A percentile compares a stretch with the other conserved stretches of the same genome.
phyloP scores from a whole-genome alignment of 2,113 vertebrate genomes.

The Trematocara macrostoma region DNA sequence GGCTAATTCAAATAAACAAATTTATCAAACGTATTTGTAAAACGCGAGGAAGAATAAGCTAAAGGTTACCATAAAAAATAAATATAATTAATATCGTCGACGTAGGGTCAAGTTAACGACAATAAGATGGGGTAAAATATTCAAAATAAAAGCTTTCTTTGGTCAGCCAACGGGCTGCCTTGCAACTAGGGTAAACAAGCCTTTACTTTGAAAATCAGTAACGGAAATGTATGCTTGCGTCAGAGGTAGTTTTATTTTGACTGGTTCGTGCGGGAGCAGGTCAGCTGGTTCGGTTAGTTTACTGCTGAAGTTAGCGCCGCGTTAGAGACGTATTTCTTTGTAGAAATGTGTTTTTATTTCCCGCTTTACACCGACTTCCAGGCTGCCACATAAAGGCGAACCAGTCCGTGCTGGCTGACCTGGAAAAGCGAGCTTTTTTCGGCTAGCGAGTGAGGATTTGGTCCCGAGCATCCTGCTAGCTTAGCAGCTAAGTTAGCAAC shows the following conservation, averaged over 20 bases:
- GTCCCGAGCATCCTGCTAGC: constrained; percentile 15
- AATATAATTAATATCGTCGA: not conserved
- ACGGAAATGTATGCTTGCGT: not conserved
- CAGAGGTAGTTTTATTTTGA: not conserved
- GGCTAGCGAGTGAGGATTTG: not conserved
- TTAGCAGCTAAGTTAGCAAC: constrained; percentile 11
- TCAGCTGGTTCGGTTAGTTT: not conserved
- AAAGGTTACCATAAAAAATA: not conserved
- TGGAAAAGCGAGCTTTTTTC: not conserved
- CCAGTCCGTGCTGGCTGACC: not conserved
- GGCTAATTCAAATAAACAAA: not conserved
- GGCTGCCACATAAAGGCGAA: rapidly evolving
- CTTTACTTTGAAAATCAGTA: not conserved
- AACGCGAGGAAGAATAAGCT: not conserved
- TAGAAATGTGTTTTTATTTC: not conserved
- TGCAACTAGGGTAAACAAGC: not conserved
- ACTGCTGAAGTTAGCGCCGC: not conserved
- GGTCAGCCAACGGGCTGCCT: not conserved
- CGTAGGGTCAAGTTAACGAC: not conserved
- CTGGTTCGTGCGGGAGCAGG: not conserved
- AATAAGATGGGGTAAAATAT: rapidly evolving
- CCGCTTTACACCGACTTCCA: rapidly evolving
- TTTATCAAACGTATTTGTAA: not conserved
- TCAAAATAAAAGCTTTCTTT: not conserved
- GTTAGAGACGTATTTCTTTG: not conserved